Percentiles rank a stretch among this genome's conserved stretches.
These are phyloP conservation scores for Podarcis raffonei DNA, from an alignment of 2,113 vertebrate species.

Conservation along the genomic window DNA sequence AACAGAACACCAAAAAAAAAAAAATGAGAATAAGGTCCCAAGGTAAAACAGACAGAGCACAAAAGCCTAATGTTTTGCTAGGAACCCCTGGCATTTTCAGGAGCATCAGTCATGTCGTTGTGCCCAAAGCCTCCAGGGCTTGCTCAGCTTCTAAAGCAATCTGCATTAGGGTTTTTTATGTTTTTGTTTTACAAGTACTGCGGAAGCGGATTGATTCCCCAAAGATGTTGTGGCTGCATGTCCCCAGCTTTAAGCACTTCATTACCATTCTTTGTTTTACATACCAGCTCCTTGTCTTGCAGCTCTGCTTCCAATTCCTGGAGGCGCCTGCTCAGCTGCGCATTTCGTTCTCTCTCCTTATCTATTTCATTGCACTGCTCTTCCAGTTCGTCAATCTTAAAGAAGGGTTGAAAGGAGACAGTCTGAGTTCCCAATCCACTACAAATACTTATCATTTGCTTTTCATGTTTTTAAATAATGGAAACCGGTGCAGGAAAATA, in stretches of 20 bases:
- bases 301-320: slow-evolving; percentile 89
- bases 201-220: too few relatives aligned
- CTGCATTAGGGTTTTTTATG: neutral
- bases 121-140: neutral
- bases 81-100: neutral
- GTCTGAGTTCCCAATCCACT: neutral
- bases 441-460: too few relatives aligned
- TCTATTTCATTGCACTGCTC: slow-evolving; percentile 86
- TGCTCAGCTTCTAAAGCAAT: neutral
- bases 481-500: neutral
- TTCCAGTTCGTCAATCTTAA: slow-evolving; percentile 90
- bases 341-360: slow-evolving; percentile 88
- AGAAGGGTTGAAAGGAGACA: slow-evolving; percentile 9
- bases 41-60: neutral
- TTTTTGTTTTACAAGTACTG: neutral
- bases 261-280: slow-evolving; percentile 29
- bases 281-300: slow-evolving; percentile 91
- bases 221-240: neutral
- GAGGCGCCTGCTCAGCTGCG: slow-evolving; percentile 82
- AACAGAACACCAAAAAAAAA: neutral
- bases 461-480: neutral
- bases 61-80: neutral
- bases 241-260: neutral
- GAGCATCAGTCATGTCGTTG: neutral
- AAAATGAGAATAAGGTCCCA: neutral